Base-by-base conservation (phyloP, 2,888 invertebrate genomes). In the Polyommatus icarus region DNA sequence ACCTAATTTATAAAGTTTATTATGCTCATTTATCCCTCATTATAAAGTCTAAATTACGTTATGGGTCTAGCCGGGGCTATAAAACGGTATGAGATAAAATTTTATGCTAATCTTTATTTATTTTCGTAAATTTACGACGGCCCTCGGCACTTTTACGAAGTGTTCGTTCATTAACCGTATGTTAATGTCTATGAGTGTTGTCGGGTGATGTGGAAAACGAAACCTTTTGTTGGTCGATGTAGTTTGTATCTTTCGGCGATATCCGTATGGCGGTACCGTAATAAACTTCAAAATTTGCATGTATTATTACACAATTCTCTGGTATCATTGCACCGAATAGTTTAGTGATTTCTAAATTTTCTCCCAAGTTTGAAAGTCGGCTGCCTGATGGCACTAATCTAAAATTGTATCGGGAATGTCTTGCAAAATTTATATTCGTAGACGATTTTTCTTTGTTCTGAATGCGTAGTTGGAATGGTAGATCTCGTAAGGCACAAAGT, bases 401-500 rank as follows among this genome's bases (percentile, higher is more conserved):
- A 4, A n/a, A 29, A 67, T 67, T 32, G 12, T 73, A 20, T 46
- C 15, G 20, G 40, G 46, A 73, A 3, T 3, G 72, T 8, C 40
- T 72, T 40, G 72, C n/a, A 40, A 72, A 72, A 7, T 40, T 18
- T 32, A 18, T 1, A 36, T 46, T 29, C 24, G 24, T 50, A 73
- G 46, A 50, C 50, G 73, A 73, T 73, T 73, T 73, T 50, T 50
- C 20, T 75, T 50, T 46, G 3, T 73, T 75, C 54, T 75, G 75
- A 50, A 75, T 75, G 75, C 75, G 50, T 75, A 75, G 75, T 75
- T 75, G 75, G 75, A 75, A 75, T 75, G 75, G 12, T 75, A 75
- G 75, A 46, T 75, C 8, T 18, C 1, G 4, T 75, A 29, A 12
- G 75, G 12, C 29, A 7, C 18, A 15, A 18, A 54, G 50, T 54